Evolutionary conservation across 2,113 vertebrate genomes (phyloP).

Genomic region (Onychostoma macrolepis): DNA sequence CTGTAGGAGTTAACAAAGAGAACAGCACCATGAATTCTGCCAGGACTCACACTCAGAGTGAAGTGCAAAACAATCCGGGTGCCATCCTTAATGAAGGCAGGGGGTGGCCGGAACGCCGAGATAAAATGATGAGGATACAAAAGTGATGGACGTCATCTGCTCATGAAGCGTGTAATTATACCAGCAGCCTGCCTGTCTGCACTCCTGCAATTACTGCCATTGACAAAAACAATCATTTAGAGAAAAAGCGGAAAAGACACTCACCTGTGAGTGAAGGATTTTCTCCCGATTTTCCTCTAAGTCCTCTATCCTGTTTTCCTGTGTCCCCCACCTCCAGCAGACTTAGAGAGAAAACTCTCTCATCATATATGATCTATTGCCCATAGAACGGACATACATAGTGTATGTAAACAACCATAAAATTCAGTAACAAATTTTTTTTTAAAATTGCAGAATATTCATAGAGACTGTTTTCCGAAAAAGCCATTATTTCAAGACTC

Average conservation of each 20-base stretch:
- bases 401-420: background rate
- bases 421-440: background rate
- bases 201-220: constrained; percentile 31
- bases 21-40: constrained; percentile 21
- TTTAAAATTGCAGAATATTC: background rate
- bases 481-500: background rate
- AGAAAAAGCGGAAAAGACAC: constrained; percentile 12
- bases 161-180: constrained; percentile 29
- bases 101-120: background rate
- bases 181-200: constrained; percentile 9
- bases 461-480: background rate
- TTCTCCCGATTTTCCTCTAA: background rate
- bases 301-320: background rate
- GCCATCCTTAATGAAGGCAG: constrained; percentile 1
- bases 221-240: constrained; percentile 30
- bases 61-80: background rate
- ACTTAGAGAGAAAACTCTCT: background rate
- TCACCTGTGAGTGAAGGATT: constrained; percentile 28
- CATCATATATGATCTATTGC: background rate
- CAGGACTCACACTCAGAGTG: background rate
- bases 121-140: constrained; percentile 27
- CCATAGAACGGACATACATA: background rate
- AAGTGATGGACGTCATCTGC: constrained; percentile 10
- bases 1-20: constrained; percentile 12
- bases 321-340: background rate